Base-by-base conservation (phyloP, 2,888 invertebrate genomes). In the Drosophila paramelanica region DNA sequence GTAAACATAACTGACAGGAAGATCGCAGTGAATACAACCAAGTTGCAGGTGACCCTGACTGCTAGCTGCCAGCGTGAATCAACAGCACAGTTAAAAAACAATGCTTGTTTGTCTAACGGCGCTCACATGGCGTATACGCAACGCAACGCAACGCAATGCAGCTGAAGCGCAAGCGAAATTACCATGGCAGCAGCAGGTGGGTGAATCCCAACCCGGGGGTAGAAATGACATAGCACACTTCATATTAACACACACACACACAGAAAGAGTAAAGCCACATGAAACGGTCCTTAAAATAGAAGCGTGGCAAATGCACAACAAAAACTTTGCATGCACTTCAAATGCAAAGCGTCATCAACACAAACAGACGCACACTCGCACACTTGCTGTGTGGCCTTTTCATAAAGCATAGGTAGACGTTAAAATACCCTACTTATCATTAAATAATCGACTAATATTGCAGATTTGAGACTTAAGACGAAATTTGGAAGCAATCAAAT, bases 251-350 rank as follows among this genome's bases (percentile, higher is more conserved):
- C 27, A 36, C 43, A 33, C 10, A 38, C 8, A 33, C 39, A 23
- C n/a, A 17, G n/a, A 31, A 23, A 14, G 42, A 45, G 38, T 17
- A 58, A 58, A 57, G 33, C 73, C 73, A 56, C 64, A 67, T 60
- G 62, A 72, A 65, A 50, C 39, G 67, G 56, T 72, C 60, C 79
- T 68, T 79, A 68, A 79, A 75, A 76, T 72, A 67, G 65, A 67
- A 87, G 58, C 69, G 65, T 60, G 66, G 74, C 79, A 88, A 85
- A 83, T 83, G 89, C 79, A 86, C 87, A 86, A 75, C 79, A 84
- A 79, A 77, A 77, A 81, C 69, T 77, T 73, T 73, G 62, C 73
- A 66, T 84, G 78, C 78, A 88, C 78, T 86, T 80, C 47, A 70
- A 77, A 70, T 67, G 64, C 62, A 64, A 50, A 50, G 49, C 65